phyloP scores from a whole-genome alignment of 2,797 vertebrate genomes.

The Scomberomorus guttatus region DNA sequence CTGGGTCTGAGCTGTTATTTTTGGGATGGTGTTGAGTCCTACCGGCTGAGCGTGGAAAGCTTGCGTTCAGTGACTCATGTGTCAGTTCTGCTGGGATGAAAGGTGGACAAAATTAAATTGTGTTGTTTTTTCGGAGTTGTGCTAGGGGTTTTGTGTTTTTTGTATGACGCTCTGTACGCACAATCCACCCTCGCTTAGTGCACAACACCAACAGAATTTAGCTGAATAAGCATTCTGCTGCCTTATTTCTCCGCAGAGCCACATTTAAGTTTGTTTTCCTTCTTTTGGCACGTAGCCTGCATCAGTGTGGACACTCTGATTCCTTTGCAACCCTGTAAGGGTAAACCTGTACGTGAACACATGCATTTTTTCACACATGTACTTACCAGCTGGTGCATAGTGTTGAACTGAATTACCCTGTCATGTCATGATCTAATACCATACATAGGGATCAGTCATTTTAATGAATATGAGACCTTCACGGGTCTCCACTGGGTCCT shows the following conservation, averaged over 20 bases:
- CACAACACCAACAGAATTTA: slow-evolving; percentile 28
- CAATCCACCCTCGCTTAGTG: slow-evolving; percentile 1
- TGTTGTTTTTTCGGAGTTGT: neutral
- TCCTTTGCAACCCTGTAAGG: slow-evolving; percentile 15
- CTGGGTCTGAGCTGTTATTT: slow-evolving; percentile 71
- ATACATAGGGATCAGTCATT: slow-evolving; percentile 64
- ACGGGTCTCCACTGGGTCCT: slow-evolving; percentile 64
- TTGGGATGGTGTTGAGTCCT: slow-evolving; percentile 52
- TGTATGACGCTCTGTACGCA: slow-evolving; percentile 8
- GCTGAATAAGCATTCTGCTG: slow-evolving; percentile 64
- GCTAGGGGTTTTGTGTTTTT: slow-evolving; percentile 17
- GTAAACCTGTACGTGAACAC: slow-evolving; percentile 4
- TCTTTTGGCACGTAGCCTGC: slow-evolving; percentile 8
- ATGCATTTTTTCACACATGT: slow-evolving; percentile 49
- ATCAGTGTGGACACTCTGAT: slow-evolving; percentile 15
- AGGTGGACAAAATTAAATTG: slow-evolving; percentile 7
- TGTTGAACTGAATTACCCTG: slow-evolving; percentile 52
- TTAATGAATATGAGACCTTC: slow-evolving; percentile 76
- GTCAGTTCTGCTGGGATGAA: slow-evolving; percentile 13
- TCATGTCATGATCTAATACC: slow-evolving; percentile 62
- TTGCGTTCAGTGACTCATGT: slow-evolving; percentile 35
- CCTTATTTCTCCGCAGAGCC: slow-evolving; percentile 46
- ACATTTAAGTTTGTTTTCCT: slow-evolving; percentile 33
- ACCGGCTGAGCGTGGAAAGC: slow-evolving; percentile 40
- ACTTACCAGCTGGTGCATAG: slow-evolving; percentile 45